These are phyloP conservation scores for Falco naumanni DNA, from an alignment of 2,797 vertebrate genomes.

Conservation along the genomic window DNA sequence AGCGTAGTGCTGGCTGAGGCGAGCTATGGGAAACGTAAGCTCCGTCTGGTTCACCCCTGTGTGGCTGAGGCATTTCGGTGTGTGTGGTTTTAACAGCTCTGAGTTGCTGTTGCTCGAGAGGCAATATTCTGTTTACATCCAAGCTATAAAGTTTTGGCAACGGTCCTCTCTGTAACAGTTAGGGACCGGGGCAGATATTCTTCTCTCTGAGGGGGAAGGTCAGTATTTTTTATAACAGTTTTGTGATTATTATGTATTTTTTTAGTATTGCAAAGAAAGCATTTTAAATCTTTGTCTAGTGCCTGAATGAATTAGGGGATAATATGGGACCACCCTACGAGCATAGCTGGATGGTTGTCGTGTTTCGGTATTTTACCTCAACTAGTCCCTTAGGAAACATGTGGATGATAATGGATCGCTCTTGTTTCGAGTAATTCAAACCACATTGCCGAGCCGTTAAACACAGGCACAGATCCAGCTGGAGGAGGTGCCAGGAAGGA, in stretches of 20 bases:
- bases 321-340: constrained; percentile 48
- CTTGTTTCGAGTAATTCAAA: constrained; percentile 59
- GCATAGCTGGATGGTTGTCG: not conserved
- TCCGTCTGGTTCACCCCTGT: not conserved
- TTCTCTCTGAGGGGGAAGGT: constrained; percentile 1
- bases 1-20: not conserved
- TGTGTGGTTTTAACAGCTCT: constrained; percentile 11
- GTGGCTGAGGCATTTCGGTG: not conserved
- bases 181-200: not conserved
- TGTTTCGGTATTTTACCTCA: constrained; percentile 30
- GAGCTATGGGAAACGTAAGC: not conserved
- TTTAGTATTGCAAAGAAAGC: constrained; percentile 16
- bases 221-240: constrained; percentile 33
- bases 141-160: constrained; percentile 5
- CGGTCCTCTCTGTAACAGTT: not conserved
- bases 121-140: constrained; percentile 16
- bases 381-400: constrained; percentile 5
- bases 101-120: not conserved
- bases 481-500: not conserved
- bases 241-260: not conserved
- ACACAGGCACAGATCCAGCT: not conserved
- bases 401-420: constrained; percentile 47
- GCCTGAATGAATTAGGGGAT: constrained; percentile 6
- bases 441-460: constrained; percentile 29
- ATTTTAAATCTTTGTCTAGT: constrained; percentile 10